A percentile compares a stretch with the other conserved stretches of the same genome.
phyloP scores from a whole-genome alignment of 2,113 vertebrate species.

The Numenius arquata region DNA sequence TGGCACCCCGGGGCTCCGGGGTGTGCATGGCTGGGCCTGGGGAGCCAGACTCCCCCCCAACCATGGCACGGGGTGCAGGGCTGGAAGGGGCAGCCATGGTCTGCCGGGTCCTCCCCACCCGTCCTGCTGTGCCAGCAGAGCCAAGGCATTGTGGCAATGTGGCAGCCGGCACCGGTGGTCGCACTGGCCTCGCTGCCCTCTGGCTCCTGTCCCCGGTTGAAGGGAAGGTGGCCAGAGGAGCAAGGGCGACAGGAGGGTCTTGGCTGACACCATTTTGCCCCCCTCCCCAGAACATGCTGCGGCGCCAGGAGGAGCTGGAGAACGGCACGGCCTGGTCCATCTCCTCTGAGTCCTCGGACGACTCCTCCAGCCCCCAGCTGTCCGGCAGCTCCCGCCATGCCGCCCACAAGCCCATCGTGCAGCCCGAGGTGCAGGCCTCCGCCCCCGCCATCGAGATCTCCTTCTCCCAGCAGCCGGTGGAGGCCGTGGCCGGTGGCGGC shows the following conservation, averaged over 20 bases:
- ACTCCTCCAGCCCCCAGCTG: slow-evolving; percentile 92
- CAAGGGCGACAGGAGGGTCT: background rate
- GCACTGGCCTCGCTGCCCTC: background rate
- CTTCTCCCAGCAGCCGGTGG: slow-evolving; percentile 78
- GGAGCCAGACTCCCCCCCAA: background rate
- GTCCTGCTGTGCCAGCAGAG: background rate
- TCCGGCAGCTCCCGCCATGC: slow-evolving; percentile 74
- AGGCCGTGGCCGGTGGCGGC: slow-evolving; percentile 38
- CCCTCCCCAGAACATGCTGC: slow-evolving; percentile 86
- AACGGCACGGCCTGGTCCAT: slow-evolving; percentile 93
- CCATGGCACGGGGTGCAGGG: background rate
- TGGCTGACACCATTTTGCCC: background rate
- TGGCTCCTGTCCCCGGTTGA: background rate
- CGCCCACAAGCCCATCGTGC: slow-evolving; percentile 77
- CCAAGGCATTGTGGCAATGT: background rate
- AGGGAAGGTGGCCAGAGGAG: background rate
- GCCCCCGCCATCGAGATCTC: slow-evolving; percentile 81
- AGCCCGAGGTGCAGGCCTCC: slow-evolving; percentile 78
- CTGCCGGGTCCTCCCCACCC: background rate
- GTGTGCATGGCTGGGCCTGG: background rate
- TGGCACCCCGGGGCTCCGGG: background rate
- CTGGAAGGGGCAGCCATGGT: background rate
- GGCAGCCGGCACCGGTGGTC: accelerated
- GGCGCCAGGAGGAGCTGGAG: slow-evolving; percentile 87
- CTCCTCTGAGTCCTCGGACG: slow-evolving; percentile 93